Base-by-base conservation (phyloP, 2,113 vertebrate species). In the Haliaeetus leucogaster region DNA sequence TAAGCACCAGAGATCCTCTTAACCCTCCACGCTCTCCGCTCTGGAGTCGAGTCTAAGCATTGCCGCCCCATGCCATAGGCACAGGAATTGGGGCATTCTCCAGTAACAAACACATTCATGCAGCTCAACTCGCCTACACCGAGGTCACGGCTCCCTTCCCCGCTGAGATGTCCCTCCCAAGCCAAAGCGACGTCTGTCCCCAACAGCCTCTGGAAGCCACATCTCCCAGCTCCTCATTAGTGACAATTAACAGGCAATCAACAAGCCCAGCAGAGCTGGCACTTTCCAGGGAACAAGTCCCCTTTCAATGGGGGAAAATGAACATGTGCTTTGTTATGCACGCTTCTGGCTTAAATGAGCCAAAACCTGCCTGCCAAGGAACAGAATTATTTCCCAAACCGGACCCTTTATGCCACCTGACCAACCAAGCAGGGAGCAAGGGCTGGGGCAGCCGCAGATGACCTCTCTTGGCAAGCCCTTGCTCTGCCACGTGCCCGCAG, bases 241-340 rank as follows among this genome's bases (percentile, higher is more conserved):
- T 67, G 93, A 87, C 97, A 97, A 98, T 98, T 98, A 98, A 96
- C 84, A 50, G 32, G 90, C 93, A 80, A 95, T 96, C 96, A 93
- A 73, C 15, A 56, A 92, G 94, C 94, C 91, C 78, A 78, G 85
- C 96, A 67, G 95, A 81, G 45, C 50, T 29, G 90, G 76, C 88
- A 43, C 90, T 86, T 95, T 77, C 68, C 93, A 93, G 81, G 78
- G 94, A 95, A 93, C 67, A 93, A 97, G 89, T 68, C 32, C 68
- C 52, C 80, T 96, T 97, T 96, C 90, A 67, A 43, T 2, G 16
- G 56, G 52, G 29, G 53, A 86, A 90, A 97, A 96, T 88, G 84
- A 93, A 87, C 94, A 7, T 2, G n/a, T 43, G 59, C 68, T 95
- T 95, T 93, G 81, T 94, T 62, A 62, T 58, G 56, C 78, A 26